Conservation (phyloP, 1,140 invertebrate genomes). For the Aphidius ervi region DNA sequence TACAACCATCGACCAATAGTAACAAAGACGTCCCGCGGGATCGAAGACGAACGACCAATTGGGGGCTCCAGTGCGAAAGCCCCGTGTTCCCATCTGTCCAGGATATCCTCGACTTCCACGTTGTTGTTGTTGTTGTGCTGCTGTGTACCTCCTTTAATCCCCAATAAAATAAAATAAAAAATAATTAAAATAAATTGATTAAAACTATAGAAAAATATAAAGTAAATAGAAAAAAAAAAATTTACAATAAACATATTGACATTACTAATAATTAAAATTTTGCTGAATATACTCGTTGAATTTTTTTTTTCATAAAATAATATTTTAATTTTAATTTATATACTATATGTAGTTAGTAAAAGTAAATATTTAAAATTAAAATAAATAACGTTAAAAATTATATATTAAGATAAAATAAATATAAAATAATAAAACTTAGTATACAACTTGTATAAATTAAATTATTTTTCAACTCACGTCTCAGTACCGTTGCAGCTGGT, state of each 20-base stretch:
- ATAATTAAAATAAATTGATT: not conserved
- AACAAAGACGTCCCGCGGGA: constrained; percentile 84
- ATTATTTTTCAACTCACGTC: constrained; percentile 50
- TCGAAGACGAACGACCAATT: constrained; percentile 92
- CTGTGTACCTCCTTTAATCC: constrained; percentile 42
- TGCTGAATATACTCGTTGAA: too few relatives aligned
- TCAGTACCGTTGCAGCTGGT: constrained; percentile 65
- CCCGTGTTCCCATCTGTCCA: constrained; percentile 42
- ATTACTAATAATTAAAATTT: not conserved
- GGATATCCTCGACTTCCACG: constrained; percentile 49
- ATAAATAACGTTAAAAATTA: too few relatives aligned
- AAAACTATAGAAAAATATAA: too few relatives aligned
- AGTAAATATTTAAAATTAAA: too few relatives aligned
- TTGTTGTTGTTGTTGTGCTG: constrained; percentile 50
- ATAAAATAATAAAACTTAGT: not conserved
- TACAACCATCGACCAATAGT: constrained; percentile 96
- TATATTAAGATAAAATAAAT: not conserved
- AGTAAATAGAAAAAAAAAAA: not conserved
- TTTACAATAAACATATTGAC: not conserved
- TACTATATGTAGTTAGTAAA: too few relatives aligned
- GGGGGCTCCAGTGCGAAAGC: constrained; percentile 57
- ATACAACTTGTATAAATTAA: not conserved
- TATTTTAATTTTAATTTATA: too few relatives aligned
- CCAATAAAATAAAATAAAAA: not conserved
- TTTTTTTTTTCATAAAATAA: too few relatives aligned